These are phyloP conservation scores for Stichodactyla mertensii DNA, from an alignment of 64 coral and sea anemone species.

Conservation along the genomic window DNA sequence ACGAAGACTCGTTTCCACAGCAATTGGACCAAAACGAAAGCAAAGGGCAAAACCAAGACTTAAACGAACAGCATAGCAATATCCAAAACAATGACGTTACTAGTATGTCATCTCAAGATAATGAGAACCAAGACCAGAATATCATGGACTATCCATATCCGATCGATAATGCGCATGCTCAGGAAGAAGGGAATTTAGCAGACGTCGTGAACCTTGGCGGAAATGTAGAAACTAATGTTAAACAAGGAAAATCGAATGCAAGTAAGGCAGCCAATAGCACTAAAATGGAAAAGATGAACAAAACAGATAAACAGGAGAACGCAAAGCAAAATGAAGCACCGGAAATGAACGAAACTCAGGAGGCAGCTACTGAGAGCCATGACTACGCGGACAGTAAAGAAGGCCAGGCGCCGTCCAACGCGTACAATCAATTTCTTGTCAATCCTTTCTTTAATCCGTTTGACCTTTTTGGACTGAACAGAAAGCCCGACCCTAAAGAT, in stretches of 20 bases:
- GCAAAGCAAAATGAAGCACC: not conserved
- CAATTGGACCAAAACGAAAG: not conserved
- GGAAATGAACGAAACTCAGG: not conserved
- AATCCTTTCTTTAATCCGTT: constrained; percentile 31
- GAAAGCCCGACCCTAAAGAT: not conserved
- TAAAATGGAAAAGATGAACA: not conserved
- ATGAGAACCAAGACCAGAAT: not conserved
- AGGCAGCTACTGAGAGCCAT: not conserved
- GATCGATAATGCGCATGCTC: constrained; percentile 13
- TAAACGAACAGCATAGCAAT: not conserved
- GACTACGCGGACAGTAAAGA: constrained; percentile 17
- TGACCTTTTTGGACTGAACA: not conserved
- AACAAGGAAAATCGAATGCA: not conserved
- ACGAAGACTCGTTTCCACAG: not conserved
- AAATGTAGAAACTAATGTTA: not conserved
- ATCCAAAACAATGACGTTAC: not conserved
- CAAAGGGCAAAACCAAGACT: not conserved
- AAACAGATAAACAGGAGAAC: not conserved
- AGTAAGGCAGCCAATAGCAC: not conserved
- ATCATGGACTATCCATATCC: not conserved
- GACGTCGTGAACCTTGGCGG: not conserved
- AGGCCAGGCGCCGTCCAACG: not conserved
- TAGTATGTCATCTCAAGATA: not conserved
- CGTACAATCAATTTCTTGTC: not conserved
- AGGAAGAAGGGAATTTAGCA: constrained; percentile 6